Evolutionary conservation across 2,888 invertebrate species (phyloP), one percentile per base, ranked within the genome.

Genomic region (Lathronympha strigana): DNA sequence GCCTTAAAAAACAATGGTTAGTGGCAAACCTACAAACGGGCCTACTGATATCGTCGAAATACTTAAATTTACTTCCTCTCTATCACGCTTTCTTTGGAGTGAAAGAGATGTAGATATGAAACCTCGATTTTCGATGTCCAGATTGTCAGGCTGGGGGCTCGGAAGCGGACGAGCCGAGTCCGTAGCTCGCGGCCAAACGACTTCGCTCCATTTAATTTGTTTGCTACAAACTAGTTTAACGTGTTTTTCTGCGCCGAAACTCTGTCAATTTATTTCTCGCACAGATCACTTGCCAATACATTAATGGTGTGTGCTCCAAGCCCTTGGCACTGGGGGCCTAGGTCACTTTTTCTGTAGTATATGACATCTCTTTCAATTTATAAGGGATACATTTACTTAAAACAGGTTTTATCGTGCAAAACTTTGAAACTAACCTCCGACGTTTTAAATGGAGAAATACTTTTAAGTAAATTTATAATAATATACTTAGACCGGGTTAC

Each of bases 181-280:
- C 15, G 5, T 4, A n/a, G 38, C 2, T 21, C 4, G 23, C 23
- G 47, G 23, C n/a, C 4, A 23, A 47, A 47, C 23, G 23, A 47
- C 47, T 47, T 47, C 47, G 23, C 5, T 23, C 8, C n/a, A 23
- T 23, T 47, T 23, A 21, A 47, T n/a, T 47, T 47, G 47, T 47
- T 47, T 47, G 47, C 23, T n/a, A 2, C 47, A 23, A 23, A 47
- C 47, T 47, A 47, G 23, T 23, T 47, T 23, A n/a, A 5, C 47
- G 23, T 47, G 47, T 47, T 23, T 47, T 47, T 47, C 47, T 25
- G 11, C 23, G 23, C n/a, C 23, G 5, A 47, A 47, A 43, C 21
- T 19, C 11, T 11, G 2, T 13, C 43, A 11, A 43, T 43, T 43
- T 43, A 21, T 43, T 13, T 21, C 43, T 4, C 11, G 11, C 43